Evolutionary conservation across 2,888 invertebrate genomes (phyloP).

Genomic region (Nomada fabriciana): DNA sequence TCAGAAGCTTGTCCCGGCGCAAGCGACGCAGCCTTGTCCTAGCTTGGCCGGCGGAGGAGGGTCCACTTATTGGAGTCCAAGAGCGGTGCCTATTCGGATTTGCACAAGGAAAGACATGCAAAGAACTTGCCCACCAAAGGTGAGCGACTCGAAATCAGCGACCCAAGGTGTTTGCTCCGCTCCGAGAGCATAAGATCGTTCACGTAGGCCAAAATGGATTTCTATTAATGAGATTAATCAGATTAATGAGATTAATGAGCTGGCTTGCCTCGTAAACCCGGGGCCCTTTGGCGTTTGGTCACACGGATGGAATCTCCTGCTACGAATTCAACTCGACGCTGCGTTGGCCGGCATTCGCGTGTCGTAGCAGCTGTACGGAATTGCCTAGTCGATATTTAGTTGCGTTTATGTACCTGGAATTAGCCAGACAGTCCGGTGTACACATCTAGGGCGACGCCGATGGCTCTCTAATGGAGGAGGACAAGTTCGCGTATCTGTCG

Average conservation of each 20-base stretch:
- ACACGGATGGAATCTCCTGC: slow-evolving; percentile 11
- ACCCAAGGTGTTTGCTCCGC: background rate
- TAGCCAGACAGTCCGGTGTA: slow-evolving; percentile 72
- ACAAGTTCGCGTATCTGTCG: slow-evolving; percentile 67
- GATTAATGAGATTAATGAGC: slow-evolving; percentile 22
- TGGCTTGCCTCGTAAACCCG: slow-evolving; percentile 28
- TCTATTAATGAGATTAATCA: slow-evolving; percentile 38
- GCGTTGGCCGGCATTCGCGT: slow-evolving; percentile 51
- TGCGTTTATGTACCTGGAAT: slow-evolving; percentile 76
- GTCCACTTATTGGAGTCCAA: slow-evolving; percentile 52
- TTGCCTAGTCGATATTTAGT: slow-evolving; percentile 74
- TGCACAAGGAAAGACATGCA: slow-evolving; percentile 82
- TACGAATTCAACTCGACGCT: slow-evolving; percentile 20
- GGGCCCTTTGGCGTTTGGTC: slow-evolving; percentile 10
- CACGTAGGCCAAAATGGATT: background rate
- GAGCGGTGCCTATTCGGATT: slow-evolving; percentile 80
- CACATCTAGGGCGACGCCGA: slow-evolving; percentile 62
- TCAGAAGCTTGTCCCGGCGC: slow-evolving; percentile 70
- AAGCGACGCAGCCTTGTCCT: slow-evolving; percentile 62
- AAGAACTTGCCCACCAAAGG: slow-evolving; percentile 69
- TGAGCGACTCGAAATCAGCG: slow-evolving; percentile 10
- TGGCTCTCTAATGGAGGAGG: slow-evolving; percentile 73
- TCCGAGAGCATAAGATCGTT: background rate
- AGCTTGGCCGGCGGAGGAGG: background rate
- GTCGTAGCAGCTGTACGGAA: slow-evolving; percentile 64